Evolutionary conservation across 1,140 invertebrate genomes (phyloP).

Genomic region (Brachionus plicatilis): DNA sequence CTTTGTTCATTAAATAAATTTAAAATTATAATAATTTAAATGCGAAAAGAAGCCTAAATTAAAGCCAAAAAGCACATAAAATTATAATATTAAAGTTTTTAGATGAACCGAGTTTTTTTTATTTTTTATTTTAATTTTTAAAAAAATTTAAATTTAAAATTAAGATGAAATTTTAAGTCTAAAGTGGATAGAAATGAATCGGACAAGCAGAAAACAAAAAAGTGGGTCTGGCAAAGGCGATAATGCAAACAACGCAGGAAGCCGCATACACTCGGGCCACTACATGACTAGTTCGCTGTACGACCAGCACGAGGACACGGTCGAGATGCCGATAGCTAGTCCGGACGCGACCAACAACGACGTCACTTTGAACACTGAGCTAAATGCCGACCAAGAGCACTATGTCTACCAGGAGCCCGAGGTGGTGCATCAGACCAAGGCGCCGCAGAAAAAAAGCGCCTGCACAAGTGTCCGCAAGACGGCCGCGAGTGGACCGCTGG

Average conservation of each 20-base stretch:
- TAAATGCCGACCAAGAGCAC: not conserved
- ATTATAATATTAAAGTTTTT: not conserved
- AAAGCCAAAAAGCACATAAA: not conserved
- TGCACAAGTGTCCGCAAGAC: not conserved
- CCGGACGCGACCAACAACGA: conserved; percentile 37
- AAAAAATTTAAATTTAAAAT: not conserved
- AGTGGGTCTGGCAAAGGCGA: not conserved
- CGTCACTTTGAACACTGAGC: conserved; percentile 10
- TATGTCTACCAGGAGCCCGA: not conserved
- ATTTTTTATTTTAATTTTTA: not conserved
- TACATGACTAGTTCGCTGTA: conserved; percentile 29
- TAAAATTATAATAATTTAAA: conserved; percentile 1
- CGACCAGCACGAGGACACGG: conserved; percentile 19
- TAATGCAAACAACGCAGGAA: not conserved
- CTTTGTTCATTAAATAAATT: not conserved
- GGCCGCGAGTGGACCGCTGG: not conserved
- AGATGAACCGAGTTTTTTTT: not conserved
- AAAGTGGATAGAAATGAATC: conserved; percentile 1
- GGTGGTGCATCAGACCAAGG: not conserved
- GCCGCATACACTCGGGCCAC: conserved; percentile 24
- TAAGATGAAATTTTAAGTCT: not conserved
- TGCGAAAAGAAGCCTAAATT: not conserved
- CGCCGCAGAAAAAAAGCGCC: not conserved
- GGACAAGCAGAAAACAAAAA: not conserved
- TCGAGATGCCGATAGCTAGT: conserved; percentile 35